Evolutionary conservation across 1,140 invertebrate genomes (phyloP), one percentile per base, ranked within the genome.

Genomic region (Drosophila paulistorum): DNA sequence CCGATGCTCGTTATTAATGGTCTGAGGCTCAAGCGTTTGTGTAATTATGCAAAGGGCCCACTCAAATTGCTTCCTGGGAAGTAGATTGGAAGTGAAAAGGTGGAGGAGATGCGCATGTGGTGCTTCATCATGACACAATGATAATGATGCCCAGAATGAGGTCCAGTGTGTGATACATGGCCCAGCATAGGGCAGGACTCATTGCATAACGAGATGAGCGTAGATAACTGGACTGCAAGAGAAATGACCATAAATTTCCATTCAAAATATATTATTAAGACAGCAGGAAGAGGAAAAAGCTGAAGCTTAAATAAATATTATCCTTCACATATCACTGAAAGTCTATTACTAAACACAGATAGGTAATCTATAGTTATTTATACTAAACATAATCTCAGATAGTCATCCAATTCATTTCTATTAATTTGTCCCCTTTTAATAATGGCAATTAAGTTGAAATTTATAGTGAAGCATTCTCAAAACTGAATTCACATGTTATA

Each of bases 1-100:
- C 62, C 55, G 7, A 66, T 33, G 61, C 48, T 70, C 48, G 62
- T 76, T 76, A 85, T 85, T 87, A 76, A 85, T 87, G 79, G 45
- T 42, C 41, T 2, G 45, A 20, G 51, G 45, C 57, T 48, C 68
- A 68, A 51, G 23, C 17, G 41, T 26, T 51, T 39, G 41, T 42
- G 39, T 72, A 78, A 77, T 69, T 79, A 75, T 75, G 71, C 74
- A 77, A 71, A 68, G 63, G 65, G 58, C 42, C 41, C 35, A 20
- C 75, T 77, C 62, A 9, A n/a, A 39, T 71, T 51, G 48, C 60
- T 41, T 1, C 3, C 10, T 9, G 4, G 20, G 9, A 42, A 26
- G 7, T 35, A 33, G 30, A 30, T 30, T 30, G 30, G 6, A 30
- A 30, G 30, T 7, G 30, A 6, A 7, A 7, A 30, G 30, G 35